Conservation (phyloP, 1,140 invertebrate species). For the Cotesia chilonis region DNA sequence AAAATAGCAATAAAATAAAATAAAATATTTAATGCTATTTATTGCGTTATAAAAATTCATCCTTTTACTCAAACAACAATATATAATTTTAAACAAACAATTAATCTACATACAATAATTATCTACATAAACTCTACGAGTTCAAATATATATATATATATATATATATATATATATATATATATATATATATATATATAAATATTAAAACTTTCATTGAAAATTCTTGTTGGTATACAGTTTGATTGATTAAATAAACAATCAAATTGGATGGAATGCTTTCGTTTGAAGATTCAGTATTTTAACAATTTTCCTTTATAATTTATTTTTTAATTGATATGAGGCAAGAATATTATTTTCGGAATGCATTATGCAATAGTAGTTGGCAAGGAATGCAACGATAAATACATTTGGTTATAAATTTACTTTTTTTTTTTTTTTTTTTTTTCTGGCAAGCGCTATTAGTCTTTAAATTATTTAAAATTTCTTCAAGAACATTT, state of each 20-base stretch:
- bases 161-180: conserved; percentile 28
- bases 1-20: neutral
- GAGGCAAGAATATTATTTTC: conserved; percentile 29
- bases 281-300: conserved; percentile 22
- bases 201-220: neutral
- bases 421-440: neutral
- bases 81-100: neutral
- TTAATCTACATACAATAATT: conserved; percentile 10
- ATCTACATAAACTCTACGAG: conserved; percentile 23
- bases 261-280: conserved; percentile 37
- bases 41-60: conserved; percentile 15
- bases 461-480: conserved; percentile 13
- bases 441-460: conserved; percentile 15
- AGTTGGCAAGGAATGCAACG: conserved; percentile 36
- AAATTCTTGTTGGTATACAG: conserved; percentile 22
- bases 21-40: neutral
- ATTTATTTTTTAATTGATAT: neutral
- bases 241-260: neutral
- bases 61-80: neutral
- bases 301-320: conserved; percentile 8
- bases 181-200: conserved; percentile 25
- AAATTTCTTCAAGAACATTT: conserved; percentile 17
- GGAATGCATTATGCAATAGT: conserved; percentile 30
- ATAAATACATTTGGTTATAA: conserved; percentile 26
- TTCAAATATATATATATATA: conserved; percentile 21